These are phyloP conservation scores for Acanthurus tractus DNA, from an alignment of 2,797 vertebrate genomes.

Conservation along the genomic window DNA sequence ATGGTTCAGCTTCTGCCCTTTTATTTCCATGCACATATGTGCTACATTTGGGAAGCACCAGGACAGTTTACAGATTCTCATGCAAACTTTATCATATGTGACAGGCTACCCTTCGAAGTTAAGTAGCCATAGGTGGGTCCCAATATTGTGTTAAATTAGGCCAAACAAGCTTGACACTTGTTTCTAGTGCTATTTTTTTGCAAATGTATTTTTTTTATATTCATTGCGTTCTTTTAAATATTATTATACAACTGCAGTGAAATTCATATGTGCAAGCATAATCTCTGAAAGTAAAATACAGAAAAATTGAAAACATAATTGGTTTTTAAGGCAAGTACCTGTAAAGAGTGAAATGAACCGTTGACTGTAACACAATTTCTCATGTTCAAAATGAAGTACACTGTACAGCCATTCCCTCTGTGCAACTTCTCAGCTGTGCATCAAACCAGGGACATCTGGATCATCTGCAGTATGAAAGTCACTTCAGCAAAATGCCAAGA, in stretches of 20 bases:
- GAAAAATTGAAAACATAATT: conserved; percentile 9
- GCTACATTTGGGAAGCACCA: not conserved
- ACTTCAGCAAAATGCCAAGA: conserved; percentile 11
- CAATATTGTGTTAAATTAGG: not conserved
- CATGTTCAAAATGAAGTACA: not conserved
- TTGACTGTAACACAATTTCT: conserved; percentile 1
- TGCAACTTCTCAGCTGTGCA: conserved; percentile 4
- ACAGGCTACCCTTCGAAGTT: not conserved
- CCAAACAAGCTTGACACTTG: not conserved
- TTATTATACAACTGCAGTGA: not conserved
- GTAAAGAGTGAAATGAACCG: conserved; percentile 7
- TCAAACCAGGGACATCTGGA: conserved; percentile 4
- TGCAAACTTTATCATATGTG: not conserved
- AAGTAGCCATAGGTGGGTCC: not conserved
- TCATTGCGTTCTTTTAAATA: too few species aligned
- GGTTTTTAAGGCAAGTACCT: not conserved
- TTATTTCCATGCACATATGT: not conserved
- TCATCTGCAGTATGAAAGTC: conserved; percentile 11
- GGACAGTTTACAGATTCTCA: not conserved
- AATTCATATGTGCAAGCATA: not conserved
- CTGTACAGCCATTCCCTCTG: not conserved
- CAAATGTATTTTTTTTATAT: not conserved
- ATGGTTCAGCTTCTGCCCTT: not conserved
- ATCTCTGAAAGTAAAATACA: not conserved
- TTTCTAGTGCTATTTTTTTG: not conserved